Conservation (phyloP, 2,113 vertebrate species). For the Dasypus novemcinctus region DNA sequence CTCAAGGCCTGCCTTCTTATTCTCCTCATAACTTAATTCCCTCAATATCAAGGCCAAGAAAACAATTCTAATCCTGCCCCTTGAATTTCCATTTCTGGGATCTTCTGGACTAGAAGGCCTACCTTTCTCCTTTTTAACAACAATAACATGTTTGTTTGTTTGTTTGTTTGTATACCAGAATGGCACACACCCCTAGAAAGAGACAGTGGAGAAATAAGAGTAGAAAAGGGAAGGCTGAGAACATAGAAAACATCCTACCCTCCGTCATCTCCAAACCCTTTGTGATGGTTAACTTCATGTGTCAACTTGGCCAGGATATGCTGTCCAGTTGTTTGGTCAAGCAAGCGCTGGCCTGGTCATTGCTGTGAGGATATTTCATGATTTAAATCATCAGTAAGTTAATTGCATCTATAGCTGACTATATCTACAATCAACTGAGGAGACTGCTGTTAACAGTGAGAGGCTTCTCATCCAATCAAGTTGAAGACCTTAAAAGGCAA, state of each 20-base stretch:
- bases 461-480: too few relatives aligned
- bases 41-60: not conserved
- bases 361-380: too few relatives aligned
- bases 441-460: too few relatives aligned
- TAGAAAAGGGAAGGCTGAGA: not conserved
- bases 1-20: not conserved
- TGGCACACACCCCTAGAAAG: not conserved
- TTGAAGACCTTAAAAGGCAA: too few relatives aligned
- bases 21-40: not conserved
- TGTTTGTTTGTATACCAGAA: not conserved
- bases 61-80: not conserved
- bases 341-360: too few relatives aligned
- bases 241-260: not conserved
- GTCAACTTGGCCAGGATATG: too few relatives aligned
- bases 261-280: not conserved
- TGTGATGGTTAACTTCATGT: too few relatives aligned
- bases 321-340: too few relatives aligned
- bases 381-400: too few relatives aligned
- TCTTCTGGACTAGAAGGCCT: not conserved
- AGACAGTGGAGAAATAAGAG: not conserved
- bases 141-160: not conserved
- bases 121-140: not conserved
- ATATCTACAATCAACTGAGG: too few relatives aligned
- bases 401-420: too few relatives aligned
- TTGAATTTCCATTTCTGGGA: not conserved